phyloP scores from a whole-genome alignment of 2,888 invertebrate species.

The Escarpia spicata region DNA sequence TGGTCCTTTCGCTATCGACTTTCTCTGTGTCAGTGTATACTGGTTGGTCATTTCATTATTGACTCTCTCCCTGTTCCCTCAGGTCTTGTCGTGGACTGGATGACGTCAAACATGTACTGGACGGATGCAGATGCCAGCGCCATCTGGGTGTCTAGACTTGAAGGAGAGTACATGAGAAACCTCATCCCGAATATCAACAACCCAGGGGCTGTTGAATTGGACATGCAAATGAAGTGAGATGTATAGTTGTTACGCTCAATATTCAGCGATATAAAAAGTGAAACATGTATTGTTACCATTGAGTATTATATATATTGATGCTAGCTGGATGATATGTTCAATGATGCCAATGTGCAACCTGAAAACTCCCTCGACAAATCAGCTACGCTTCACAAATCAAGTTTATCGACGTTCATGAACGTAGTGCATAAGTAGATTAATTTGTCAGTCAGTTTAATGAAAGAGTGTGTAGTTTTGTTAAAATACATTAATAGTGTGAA shows the following conservation, averaged over 20 bases:
- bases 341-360: no score
- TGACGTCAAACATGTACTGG: slow-evolving; percentile 38
- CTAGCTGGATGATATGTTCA: neutral
- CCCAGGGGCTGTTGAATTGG: slow-evolving; percentile 33
- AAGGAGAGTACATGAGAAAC: slow-evolving; percentile 30
- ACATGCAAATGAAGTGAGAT: slow-evolving; percentile 35
- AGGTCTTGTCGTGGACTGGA: slow-evolving; percentile 41
- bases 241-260: neutral
- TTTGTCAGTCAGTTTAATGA: no score
- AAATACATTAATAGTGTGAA: no score
- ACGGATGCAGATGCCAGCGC: slow-evolving; percentile 28
- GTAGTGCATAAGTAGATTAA: no score
- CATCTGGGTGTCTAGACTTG: slow-evolving; percentile 34
- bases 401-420: no score
- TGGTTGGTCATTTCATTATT: neutral
- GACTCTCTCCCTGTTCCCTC: neutral
- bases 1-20: no score
- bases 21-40: no score
- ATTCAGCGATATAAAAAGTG: neutral
- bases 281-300: neutral
- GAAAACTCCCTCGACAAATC: no score
- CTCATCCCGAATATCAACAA: slow-evolving; percentile 25
- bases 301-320: neutral
- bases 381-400: no score
- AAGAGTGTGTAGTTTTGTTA: no score